Evolutionary conservation across 1,140 invertebrate genomes (phyloP), one percentile per base, ranked within the genome.

Genomic region (Zaprionus gabonicus): DNA sequence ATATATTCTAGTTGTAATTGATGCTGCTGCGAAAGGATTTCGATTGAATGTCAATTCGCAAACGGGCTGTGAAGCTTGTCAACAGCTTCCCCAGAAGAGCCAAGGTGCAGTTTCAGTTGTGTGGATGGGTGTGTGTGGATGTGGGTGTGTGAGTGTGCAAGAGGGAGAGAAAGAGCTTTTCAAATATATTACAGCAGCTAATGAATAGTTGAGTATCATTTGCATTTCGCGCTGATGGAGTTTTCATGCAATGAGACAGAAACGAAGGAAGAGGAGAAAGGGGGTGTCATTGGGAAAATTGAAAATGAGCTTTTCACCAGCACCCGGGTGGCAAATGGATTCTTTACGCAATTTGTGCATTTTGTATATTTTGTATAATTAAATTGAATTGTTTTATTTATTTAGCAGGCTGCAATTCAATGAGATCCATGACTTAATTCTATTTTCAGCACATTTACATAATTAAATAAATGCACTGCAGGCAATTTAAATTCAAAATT

Each of bases 1-100:
- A 69, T 74, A 71, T 74, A 80, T 87, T 86, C 78, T 78, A 82
- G 83, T 87, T 86, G 80, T 78, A 83, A 87, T 87, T 83, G 77
- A 51, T 51, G 46, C 46, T 70, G 77, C 71, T 77, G 77, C 51
- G 69, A 77, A 60, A 63, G 77, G 64, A 74, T 62, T 66, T 68
- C 46, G 71, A 87, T 65, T 86, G 80, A 82, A 80, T 77, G 64
- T 69, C 64, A 70, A 72, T 83, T 65, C 56, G 67, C 67, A 51
- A 79, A 72, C 63, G 76, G 64, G 46, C 81, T 81, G 71, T 78
- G 67, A 59, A 73, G 71, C 70, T 55, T 74, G 76, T 83, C 74
- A 74, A 78, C 73, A 81, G 44, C 13, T 44, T 60, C 41, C 46
- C 49, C 70, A 78, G n/a, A 7, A 81, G 74, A 70, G 65, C 23